Base-by-base conservation (phyloP, 92 coral and sea anemone genomes). In the Phymanthus crucifer region DNA sequence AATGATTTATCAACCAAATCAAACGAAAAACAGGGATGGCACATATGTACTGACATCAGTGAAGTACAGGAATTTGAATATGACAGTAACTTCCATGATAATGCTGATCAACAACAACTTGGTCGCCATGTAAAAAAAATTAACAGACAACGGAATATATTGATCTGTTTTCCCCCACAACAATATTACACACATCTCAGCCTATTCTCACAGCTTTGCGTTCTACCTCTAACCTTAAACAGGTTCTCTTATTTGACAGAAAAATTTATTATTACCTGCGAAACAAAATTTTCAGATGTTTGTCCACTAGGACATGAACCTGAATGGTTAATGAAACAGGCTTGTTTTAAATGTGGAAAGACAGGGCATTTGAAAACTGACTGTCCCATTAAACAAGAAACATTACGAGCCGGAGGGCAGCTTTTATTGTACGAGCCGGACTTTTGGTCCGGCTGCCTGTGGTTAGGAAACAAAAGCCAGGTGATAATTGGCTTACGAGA, bases 71-170 rank as follows among this genome's bases (percentile, higher is more conserved):
- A 64, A 58, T 80, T 73, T 73, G 67, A 46, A n/a, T 80, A 46
- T 57, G 54, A 75, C 23, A 71, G 68, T 13, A 65, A 37, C 23
- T 75, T 81, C 35, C 74, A 70, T 70, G 80, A 84, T 34, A 47
- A 48, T 73, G 91, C 85, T 34, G 79, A 88, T 33, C 56, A 70
- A 73, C 83, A 66, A 1, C 91, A 84, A 65, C 74, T 83, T 26
- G 75, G 78, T 29, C 17, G 86, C 21, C 88, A 88, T 88, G 88
- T 77, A 0, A 83, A 79, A n/a, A n/a, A n/a, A n/a, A n/a, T n/a
- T n/a, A n/a, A 31, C 87, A 82, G 73, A 87, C 90, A 17, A 34
- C 78, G 12, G 87, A 87, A 50, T 87, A 77, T 54, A 82, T 87
- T 12, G 91, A 87, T 83, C 74, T 87, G 1, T 83, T 76, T 26